Evolutionary conservation across 2,113 vertebrate genomes (phyloP).

Genomic region (Clarias macrocephalus): DNA sequence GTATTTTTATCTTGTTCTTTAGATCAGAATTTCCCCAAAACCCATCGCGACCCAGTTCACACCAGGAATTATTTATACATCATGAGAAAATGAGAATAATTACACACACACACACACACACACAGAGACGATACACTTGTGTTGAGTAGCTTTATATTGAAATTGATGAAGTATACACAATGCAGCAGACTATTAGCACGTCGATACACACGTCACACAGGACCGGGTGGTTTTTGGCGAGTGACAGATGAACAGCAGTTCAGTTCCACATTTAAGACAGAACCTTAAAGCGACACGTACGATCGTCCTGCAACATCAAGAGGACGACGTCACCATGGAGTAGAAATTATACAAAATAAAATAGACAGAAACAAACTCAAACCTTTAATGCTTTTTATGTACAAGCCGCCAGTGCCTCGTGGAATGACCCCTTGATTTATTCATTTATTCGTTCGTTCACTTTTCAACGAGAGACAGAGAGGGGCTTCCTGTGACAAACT

Average conservation of each 20-base stretch:
- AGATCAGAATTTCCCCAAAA: too few relatives aligned
- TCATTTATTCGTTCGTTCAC: slow-evolving; percentile 47
- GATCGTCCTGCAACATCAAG: slow-evolving; percentile 83
- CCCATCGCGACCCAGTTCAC: too few relatives aligned
- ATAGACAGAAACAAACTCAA: slow-evolving; percentile 60
- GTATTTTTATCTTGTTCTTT: neutral
- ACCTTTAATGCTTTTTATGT: slow-evolving; percentile 78
- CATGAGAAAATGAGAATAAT: neutral
- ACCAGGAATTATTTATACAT: too few relatives aligned
- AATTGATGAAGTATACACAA: slow-evolving; percentile 90
- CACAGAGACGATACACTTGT: slow-evolving; percentile 41
- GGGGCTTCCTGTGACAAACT: slow-evolving; percentile 62
- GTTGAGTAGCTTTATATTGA: slow-evolving; percentile 86
- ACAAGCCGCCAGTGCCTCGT: slow-evolving; percentile 86
- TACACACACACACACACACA: neutral
- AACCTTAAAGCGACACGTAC: slow-evolving; percentile 72
- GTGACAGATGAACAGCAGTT: slow-evolving; percentile 84
- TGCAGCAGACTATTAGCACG: slow-evolving; percentile 85
- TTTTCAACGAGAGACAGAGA: slow-evolving; percentile 7
- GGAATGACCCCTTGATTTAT: slow-evolving; percentile 57
- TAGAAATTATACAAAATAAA: slow-evolving; percentile 78
- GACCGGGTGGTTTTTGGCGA: slow-evolving; percentile 85
- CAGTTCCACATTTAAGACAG: slow-evolving; percentile 74
- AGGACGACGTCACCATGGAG: slow-evolving; percentile 75
- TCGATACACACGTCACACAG: slow-evolving; percentile 82